A percentile compares a stretch with the other conserved stretches of the same genome.
Conservation (phyloP, 2,113 vertebrate species). For the Embiotoca jacksoni region DNA sequence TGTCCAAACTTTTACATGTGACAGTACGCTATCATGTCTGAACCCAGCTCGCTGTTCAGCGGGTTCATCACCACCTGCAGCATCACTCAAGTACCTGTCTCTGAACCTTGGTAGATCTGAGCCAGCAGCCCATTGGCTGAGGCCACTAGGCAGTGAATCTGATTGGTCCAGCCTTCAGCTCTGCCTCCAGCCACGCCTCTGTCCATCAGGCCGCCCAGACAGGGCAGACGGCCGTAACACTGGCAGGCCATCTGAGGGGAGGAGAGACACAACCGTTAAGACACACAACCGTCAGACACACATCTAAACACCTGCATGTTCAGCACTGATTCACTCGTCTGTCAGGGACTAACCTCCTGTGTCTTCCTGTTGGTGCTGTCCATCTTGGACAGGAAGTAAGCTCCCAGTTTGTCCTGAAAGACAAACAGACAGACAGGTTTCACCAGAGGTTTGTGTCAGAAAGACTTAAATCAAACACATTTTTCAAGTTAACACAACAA, state of each 20-base stretch:
- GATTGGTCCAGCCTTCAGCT: conserved; percentile 90
- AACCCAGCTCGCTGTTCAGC: no score
- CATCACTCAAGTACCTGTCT: conserved; percentile 79
- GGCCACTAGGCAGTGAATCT: conserved; percentile 89
- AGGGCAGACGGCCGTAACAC: conserved; percentile 88
- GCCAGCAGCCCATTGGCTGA: conserved; percentile 86
- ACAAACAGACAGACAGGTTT: neutral
- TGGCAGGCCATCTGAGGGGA: conserved; percentile 87
- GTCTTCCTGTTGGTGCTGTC: conserved; percentile 86
- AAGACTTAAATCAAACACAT: no score
- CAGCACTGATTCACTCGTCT: neutral
- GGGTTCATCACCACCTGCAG: no score
- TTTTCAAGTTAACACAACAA: neutral
- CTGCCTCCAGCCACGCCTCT: conserved; percentile 85
- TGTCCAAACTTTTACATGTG: no score
- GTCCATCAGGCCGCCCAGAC: conserved; percentile 88
- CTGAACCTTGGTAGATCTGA: conserved; percentile 86
- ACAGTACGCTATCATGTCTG: no score
- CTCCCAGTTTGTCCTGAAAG: conserved; percentile 89
- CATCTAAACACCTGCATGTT: no score
- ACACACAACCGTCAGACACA: neutral
- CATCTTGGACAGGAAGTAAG: conserved; percentile 89
- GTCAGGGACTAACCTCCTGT: conserved; percentile 84
- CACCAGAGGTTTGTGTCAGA: no score
- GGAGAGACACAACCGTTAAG: neutral